Evolutionary conservation across 2,797 vertebrate genomes (phyloP), one percentile per base, ranked within the genome.

Genomic region (Gadopsis bispinosus): DNA sequence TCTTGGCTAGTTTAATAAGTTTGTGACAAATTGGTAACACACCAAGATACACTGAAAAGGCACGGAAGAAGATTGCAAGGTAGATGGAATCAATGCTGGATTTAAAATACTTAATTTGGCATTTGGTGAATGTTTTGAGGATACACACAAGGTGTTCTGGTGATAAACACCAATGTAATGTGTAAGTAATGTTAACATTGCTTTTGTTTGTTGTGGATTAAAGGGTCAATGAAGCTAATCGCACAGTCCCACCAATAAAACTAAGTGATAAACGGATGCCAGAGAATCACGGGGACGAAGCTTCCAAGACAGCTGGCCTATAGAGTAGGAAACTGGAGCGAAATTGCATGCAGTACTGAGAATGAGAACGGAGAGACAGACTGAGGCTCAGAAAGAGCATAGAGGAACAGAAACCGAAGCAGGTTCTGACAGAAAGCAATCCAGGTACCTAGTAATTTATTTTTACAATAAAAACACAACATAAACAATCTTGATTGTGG

Each of bases 1-100:
- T 77, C 50, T 50, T 47, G 59, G 55, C 29, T 26, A 26, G 26
- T 26, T 68, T 51, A 37, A 1, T 58, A n/a, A 33, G 35, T 78
- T 83, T 86, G 31, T 51, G 56, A 37, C 43, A 31, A 10, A 63
- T 13, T 6, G 2, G 13, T n/a, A 66, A 35, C 6, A 16, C 13
- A 10, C 33, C 2, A 59, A 37, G 10, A 20, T 59, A n/a, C 6
- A 19, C 56, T n/a, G 8, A 10, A 59, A n/a, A 59, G 33, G 11
- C 5, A 3, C 0, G 31, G 33, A n/a, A 37, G 19, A 56, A 55
- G 53, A 55, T 26, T 14, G 14, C 51, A 64, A 43, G 17, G 26
- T 45, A n/a, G 53, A 29, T 56, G 29, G 5, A 20, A 58, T 6
- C 6, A n/a, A 39, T 39, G 13, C 3, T 62, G 16, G 17, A 64